phyloP scores from a whole-genome alignment of 2,113 vertebrate genomes.

The Ranitomeya variabilis region DNA sequence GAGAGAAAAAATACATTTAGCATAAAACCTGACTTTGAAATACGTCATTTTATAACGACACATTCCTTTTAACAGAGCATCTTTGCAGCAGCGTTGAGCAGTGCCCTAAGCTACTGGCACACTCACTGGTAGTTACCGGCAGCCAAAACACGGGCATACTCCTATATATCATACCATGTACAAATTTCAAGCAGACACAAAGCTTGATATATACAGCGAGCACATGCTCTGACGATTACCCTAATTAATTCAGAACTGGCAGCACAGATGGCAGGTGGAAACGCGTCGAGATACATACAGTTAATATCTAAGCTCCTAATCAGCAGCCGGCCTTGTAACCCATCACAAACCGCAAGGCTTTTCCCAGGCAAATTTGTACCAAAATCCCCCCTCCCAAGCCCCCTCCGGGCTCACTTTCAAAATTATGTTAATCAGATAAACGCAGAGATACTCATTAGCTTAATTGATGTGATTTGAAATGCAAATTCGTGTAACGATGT shows the following conservation, averaged over 20 bases:
- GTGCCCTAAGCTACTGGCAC: neutral
- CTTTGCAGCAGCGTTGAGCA: too few species aligned
- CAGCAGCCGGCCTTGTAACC: constrained; percentile 49
- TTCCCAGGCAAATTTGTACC: constrained; percentile 40
- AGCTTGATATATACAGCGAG: constrained; percentile 20
- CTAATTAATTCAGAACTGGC: constrained; percentile 49
- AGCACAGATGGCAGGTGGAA: constrained; percentile 53
- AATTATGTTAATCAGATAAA: constrained; percentile 59
- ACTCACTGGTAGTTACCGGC: neutral
- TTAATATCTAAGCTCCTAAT: constrained; percentile 51
- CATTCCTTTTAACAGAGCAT: neutral
- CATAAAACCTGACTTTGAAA: too few species aligned
- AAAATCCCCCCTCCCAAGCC: constrained; percentile 32
- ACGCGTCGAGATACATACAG: constrained; percentile 25
- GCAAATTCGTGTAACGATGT: constrained; percentile 54
- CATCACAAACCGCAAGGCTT: constrained; percentile 40
- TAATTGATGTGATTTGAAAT: constrained; percentile 59
- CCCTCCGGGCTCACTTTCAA: constrained; percentile 55
- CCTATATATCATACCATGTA: neutral
- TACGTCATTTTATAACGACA: too few species aligned
- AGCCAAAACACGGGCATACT: neutral
- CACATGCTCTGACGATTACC: constrained; percentile 32
- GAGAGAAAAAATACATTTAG: too few species aligned
- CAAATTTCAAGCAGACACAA: neutral
- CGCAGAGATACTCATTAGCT: constrained; percentile 57